Conservation (phyloP, 2,113 vertebrate species). For the Theristicus caerulescens region DNA sequence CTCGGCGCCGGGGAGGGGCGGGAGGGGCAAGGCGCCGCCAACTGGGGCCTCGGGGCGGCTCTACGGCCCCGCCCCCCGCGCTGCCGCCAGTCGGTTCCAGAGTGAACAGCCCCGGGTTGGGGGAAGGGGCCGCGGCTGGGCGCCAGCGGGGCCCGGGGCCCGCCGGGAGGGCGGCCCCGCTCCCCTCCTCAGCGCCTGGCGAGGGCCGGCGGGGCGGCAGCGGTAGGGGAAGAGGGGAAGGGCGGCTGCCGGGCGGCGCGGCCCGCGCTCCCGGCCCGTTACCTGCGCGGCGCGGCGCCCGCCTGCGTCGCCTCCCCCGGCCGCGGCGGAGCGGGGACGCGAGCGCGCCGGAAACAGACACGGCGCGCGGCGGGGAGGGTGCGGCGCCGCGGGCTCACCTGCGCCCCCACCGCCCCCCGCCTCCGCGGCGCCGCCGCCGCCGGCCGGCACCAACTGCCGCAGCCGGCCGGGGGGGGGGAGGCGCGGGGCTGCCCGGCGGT, state of each 20-base stretch:
- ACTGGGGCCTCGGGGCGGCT: background rate
- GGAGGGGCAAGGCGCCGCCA: background rate
- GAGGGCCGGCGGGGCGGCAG: too few relatives aligned
- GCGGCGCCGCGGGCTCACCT: background rate
- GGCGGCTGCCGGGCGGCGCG: too few relatives aligned
- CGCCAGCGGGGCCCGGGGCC: too few relatives aligned
- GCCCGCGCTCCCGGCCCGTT: background rate
- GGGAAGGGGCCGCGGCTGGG: background rate
- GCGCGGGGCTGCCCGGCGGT: background rate
- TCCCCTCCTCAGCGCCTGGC: background rate
- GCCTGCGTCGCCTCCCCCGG: background rate
- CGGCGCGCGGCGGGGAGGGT: background rate
- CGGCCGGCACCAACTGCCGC: background rate
- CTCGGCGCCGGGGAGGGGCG: background rate
- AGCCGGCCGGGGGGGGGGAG: background rate
- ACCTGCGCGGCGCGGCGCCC: background rate
- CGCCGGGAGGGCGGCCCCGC: background rate
- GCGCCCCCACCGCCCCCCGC: background rate
- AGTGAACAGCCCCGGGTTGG: background rate
- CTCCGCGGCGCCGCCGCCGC: background rate
- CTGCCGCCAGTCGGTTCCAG: background rate
- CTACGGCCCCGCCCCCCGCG: background rate
- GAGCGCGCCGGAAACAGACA: conserved; percentile 5
- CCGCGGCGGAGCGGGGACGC: background rate
- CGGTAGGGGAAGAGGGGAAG: too few relatives aligned